Conservation (phyloP, 2,797 vertebrate genomes). For the Phoxinus dragarum region DNA sequence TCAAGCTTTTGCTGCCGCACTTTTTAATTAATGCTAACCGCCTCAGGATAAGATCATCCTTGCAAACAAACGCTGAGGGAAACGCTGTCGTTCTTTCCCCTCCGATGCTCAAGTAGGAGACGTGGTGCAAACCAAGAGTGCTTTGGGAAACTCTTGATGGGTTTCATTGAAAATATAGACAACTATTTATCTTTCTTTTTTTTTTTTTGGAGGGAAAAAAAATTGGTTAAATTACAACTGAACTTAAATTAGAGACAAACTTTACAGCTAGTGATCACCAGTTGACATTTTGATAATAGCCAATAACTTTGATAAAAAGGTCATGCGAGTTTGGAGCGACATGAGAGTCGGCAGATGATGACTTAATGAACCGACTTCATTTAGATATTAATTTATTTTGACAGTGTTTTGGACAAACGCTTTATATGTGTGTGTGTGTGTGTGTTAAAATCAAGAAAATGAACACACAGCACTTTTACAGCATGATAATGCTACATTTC, state of each 20-base stretch:
- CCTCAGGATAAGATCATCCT: conserved; percentile 47
- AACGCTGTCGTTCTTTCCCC: conserved; percentile 25
- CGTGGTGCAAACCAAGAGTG: neutral
- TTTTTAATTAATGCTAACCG: conserved; percentile 50
- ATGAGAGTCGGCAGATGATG: neutral
- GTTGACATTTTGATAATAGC: conserved; percentile 2
- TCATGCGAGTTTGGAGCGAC: neutral
- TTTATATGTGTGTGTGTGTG: neutral
- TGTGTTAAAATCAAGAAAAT: neutral
- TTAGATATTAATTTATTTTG: neutral
- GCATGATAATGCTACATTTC: too few relatives aligned
- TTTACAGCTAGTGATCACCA: neutral
- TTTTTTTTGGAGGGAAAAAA: neutral
- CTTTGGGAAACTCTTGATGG: neutral
- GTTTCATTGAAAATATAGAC: neutral
- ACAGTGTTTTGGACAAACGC: neutral
- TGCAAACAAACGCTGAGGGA: conserved; percentile 48
- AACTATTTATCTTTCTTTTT: neutral
- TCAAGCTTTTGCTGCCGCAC: conserved; percentile 41
- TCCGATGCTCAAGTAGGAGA: neutral
- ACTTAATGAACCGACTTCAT: neutral
- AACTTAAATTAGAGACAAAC: neutral
- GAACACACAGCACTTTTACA: too few relatives aligned
- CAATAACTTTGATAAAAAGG: conserved; percentile 5
- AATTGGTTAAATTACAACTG: neutral